Base-by-base conservation (phyloP, 2,888 invertebrate genomes). In the Megastigmus dorsalis region DNA sequence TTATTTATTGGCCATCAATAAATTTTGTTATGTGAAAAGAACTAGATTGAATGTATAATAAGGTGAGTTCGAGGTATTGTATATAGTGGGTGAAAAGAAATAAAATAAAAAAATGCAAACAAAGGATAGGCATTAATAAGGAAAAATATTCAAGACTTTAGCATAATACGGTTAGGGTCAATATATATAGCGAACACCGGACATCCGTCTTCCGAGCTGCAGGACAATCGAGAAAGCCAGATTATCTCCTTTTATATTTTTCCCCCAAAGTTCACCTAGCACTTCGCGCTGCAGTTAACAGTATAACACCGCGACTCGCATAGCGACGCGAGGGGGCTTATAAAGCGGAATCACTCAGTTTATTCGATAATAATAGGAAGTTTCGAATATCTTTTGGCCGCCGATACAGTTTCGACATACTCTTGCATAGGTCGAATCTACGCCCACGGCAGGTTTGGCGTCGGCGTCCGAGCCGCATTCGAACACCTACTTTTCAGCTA, bases 401-500 rank as follows among this genome's bases (percentile, higher is more conserved):
- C 36, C 36, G 74, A 57, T 74, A 68, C 30, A 63, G 62, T 74
- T 74, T 68, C 54, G 68, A 68, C 62, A 62, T 74, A 63, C 74
- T 62, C 57, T 54, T 26, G n/a, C n/a, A n/a, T n/a, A 9, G 48
- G 38, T 60, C 36, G 59, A 60, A 65, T 52, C 66, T 5, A 41
- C 23, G 52, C 33, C 18, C 7, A 10, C 38, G 52, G 45, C 18
- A 10, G 13, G 4, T 3, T 1, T 23, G 4, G 43, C 9, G 13
- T n/a, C 28, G 13, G 41, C 28, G n/a, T 6, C 3, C 7, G 18
- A 26, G 54, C 50, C 59, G n/a, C n/a, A 69, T 59, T 69, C 41
- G 36, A 69, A 74, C 69, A 74, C 69, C 74, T 69, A 69, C 75
- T 75, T 70, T 75, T 75, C 70, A 67, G 60, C n/a, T n/a, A n/a